These are phyloP conservation scores for Sinhomidia bicolor DNA, from an alignment of 2,888 invertebrate genomes.

Conservation along the genomic window DNA sequence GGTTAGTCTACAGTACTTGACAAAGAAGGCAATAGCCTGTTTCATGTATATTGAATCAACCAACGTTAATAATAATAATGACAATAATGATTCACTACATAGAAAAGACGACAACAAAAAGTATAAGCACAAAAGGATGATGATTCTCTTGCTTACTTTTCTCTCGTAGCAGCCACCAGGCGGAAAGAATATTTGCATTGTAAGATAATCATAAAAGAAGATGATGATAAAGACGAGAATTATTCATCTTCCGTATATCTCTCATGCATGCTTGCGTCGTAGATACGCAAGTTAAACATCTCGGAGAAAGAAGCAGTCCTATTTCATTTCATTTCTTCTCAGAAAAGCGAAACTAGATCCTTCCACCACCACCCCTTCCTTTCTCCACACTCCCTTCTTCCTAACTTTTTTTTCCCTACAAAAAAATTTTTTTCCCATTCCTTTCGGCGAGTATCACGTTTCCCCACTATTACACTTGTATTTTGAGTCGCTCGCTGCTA, in stretches of 20 bases:
- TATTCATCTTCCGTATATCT: not conserved
- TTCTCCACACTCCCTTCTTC: not conserved
- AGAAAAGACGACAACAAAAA: not conserved
- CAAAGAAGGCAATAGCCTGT: no score
- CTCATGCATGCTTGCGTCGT: not conserved
- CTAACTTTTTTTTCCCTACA: not conserved
- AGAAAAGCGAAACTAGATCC: slow-evolving; percentile 1
- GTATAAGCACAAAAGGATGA: not conserved
- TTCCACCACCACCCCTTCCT: not conserved
- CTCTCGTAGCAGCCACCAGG: slow-evolving; percentile 1
- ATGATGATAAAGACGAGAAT: not conserved
- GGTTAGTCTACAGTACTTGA: no score
- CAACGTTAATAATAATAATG: no score
- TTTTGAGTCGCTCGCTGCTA: not conserved
- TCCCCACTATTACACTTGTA: slow-evolving; percentile 33
- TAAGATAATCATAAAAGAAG: not conserved
- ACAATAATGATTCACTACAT: no score
- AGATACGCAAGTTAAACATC: not conserved
- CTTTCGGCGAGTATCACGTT: slow-evolving; percentile 1
- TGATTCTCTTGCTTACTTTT: not conserved
- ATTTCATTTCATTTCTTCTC: not conserved
- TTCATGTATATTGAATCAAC: no score
- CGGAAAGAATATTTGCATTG: slow-evolving; percentile 41
- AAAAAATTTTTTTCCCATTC: no score
- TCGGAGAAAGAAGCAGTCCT: not conserved